A percentile compares a stretch with the other conserved stretches of the same genome.
phyloP scores from a whole-genome alignment of 2,797 vertebrate species.

The Chiroxiphia lanceolata region DNA sequence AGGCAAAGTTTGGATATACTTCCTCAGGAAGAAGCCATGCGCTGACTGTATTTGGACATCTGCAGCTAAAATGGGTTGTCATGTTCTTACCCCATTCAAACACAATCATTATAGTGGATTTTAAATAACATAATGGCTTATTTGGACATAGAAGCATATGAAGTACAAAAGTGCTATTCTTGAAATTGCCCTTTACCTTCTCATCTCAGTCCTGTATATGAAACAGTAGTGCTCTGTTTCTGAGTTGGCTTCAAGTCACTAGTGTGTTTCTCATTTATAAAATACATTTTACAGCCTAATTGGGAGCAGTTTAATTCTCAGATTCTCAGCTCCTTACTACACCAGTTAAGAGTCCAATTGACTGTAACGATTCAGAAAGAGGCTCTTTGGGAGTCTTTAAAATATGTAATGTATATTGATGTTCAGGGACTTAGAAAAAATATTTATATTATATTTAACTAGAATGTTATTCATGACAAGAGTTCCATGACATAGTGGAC shows the following conservation, averaged over 20 bases:
- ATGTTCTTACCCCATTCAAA: neutral
- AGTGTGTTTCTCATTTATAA: constrained; percentile 54
- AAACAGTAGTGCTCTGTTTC: constrained; percentile 57
- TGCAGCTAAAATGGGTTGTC: neutral
- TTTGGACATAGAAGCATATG: neutral
- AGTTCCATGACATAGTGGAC: neutral
- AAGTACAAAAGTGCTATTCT: neutral
- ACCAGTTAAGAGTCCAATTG: constrained; percentile 44
- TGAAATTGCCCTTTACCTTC: constrained; percentile 7
- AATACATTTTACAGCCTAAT: constrained; percentile 60
- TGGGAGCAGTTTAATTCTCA: constrained; percentile 63
- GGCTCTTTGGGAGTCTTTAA: constrained; percentile 10
- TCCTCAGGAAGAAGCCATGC: neutral
- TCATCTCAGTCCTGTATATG: neutral
- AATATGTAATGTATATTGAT: constrained; percentile 20
- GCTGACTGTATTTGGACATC: neutral
- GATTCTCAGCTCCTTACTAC: constrained; percentile 42
- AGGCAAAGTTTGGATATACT: neutral
- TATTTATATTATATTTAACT: neutral
- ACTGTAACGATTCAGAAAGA: constrained; percentile 33
- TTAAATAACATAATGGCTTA: neutral
- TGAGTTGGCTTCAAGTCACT: constrained; percentile 38
- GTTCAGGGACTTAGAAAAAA: neutral
- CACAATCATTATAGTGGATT: neutral
- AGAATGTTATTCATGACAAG: constrained; percentile 22